Evolutionary conservation across 2,888 invertebrate genomes (phyloP).

Genomic region (Imbricaverruca yamaguchii): DNA sequence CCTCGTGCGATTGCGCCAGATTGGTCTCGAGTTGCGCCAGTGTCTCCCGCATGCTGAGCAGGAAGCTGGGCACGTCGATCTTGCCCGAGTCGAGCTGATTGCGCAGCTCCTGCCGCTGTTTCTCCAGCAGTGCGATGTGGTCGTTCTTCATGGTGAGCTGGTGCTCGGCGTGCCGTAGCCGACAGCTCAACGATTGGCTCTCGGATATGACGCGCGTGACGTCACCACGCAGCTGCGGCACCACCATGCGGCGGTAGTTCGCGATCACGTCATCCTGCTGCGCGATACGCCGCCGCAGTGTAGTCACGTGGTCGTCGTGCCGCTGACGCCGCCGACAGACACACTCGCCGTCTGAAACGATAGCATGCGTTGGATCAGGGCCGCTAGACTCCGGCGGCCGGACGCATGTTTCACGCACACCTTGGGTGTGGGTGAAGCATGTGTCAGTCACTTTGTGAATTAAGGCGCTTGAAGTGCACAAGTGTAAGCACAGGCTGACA

Average conservation of each 20-base stretch:
- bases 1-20: constrained; percentile 18
- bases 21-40: background rate
- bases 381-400: too few relatives aligned
- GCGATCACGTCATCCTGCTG: background rate
- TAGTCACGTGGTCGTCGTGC: background rate
- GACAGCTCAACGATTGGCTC: background rate
- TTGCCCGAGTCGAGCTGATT: background rate
- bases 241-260: background rate
- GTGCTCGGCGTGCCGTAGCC: constrained; percentile 3
- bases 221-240: constrained; percentile 13
- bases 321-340: background rate
- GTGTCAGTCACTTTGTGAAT: too few relatives aligned
- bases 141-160: constrained; percentile 1
- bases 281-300: background rate
- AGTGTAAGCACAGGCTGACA: too few relatives aligned
- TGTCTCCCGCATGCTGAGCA: background rate
- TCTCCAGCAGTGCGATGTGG: constrained; percentile 1
- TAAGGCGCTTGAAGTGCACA: too few relatives aligned
- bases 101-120: constrained; percentile 16
- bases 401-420: background rate
- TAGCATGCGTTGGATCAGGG: too few relatives aligned
- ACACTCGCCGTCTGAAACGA: constrained; percentile 1
- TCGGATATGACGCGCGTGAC: background rate
- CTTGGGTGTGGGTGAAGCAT: background rate
- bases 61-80: background rate